Evolutionary conservation across 2,888 invertebrate genomes (phyloP), one percentile per base, ranked within the genome.

Genomic region (Lasioglossum leucozonium): DNA sequence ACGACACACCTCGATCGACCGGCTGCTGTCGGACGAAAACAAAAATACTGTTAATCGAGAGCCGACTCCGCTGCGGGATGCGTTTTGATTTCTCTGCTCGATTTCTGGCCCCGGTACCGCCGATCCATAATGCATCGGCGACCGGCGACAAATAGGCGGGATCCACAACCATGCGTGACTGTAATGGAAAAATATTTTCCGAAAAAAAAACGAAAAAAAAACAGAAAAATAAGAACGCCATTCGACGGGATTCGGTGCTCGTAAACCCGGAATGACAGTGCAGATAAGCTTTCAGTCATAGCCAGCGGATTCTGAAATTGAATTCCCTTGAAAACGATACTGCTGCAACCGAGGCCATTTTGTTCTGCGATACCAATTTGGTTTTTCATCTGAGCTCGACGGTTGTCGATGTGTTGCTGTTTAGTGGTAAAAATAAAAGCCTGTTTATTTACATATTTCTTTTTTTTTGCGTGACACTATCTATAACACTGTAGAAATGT

Each of bases 1-100:
- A 92, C 93, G 92, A 92, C 92, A 92, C 89, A 82, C 90, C 88
- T 90, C 90, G 65, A 89, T 88, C 84, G 87, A 87, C 81, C 87
- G 87, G 85, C 85, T 90, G 82, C 79, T 80, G 58, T 72, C 67
- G 74, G 82, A 90, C 81, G 79, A 65, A 72, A 79, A 81, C 79
- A 72, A 84, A 79, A 81, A 76, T 67, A 62, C 34, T 22, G 74
- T 85, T 87, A 86, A 86, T 67, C 58, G 67, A 58, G 67, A 58
- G 34, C 47, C 65, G 80, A 83, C 73, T 78, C 72, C 58, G 65
- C 65, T 58, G 42, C 65, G 74, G 55, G 74, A 37, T 30, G 71
- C 72, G 77, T 71, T 77, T 77, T 84, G 71, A 74, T 77, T 77
- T 51, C 51, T 81, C 69, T 10, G 16, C 3, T 4, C n/a, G 55